Evolutionary conservation across 2,888 invertebrate genomes (phyloP).

Genomic region (Eudemis profundana): DNA sequence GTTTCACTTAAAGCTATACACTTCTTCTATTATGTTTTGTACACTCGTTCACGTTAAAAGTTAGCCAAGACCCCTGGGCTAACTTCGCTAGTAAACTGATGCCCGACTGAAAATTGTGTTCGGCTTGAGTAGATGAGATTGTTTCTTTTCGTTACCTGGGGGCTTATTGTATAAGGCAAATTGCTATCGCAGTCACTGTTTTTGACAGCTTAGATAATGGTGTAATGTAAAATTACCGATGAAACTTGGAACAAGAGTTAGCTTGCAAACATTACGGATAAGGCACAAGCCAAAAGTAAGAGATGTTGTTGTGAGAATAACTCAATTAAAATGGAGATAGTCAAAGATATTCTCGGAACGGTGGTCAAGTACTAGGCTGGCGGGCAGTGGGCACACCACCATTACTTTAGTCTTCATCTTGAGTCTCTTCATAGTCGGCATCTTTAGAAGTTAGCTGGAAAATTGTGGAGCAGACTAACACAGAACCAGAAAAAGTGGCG

Average conservation of each 20-base stretch:
- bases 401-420: no score
- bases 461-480: no score
- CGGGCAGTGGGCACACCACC: no score
- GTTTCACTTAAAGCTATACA: slow-evolving; percentile 38
- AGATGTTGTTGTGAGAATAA: no score
- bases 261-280: no score
- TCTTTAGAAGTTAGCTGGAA: no score
- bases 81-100: slow-evolving; percentile 22
- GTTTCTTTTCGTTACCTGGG: slow-evolving; percentile 34
- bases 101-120: slow-evolving; percentile 16
- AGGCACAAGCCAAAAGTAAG: no score
- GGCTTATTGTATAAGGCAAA: slow-evolving; percentile 33
- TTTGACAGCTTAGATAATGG: slow-evolving; percentile 33
- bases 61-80: slow-evolving; percentile 1
- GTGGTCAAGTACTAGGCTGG: no score
- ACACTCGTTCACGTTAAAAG: slow-evolving; percentile 4
- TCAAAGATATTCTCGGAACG: no score
- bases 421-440: no score
- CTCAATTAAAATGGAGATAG: no score
- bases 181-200: slow-evolving; percentile 31
- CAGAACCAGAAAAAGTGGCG: no score
- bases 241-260: slow-evolving; percentile 6
- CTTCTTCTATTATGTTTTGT: slow-evolving; percentile 6
- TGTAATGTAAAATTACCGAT: slow-evolving; percentile 26
- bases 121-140: slow-evolving; percentile 22